Evolutionary conservation across 1,140 invertebrate species (phyloP), one percentile per base, ranked within the genome.

Genomic region (Mizuhopecten yessoensis): DNA sequence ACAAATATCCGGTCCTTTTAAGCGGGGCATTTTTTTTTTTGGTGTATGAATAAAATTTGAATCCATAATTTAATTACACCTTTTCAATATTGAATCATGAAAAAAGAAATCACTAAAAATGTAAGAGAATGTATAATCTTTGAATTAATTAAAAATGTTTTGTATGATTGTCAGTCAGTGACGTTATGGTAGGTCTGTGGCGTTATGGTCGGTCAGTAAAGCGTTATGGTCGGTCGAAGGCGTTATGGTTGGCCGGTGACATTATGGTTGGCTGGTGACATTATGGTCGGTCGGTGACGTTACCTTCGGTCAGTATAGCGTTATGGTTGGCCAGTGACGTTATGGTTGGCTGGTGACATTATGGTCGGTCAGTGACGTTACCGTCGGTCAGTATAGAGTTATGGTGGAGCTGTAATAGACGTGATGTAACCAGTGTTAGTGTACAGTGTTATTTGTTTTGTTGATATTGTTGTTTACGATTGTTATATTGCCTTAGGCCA

Each of bases 371-470:
- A n/a, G n/a, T n/a, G n/a, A n/a, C n/a, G n/a, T n/a, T n/a, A n/a
- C n/a, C n/a, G n/a, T n/a, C n/a, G n/a, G 36, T 13, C 13, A 13
- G 36, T 5, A 5, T 39, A 39, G 36, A 5, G 13, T 39, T 39
- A 39, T 39, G 36, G 36, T 39, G 5, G 36, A 39, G 36, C 29
- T 29, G 23, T 75, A n/a, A 75, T 75, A 75, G 29, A 75, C 29
- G 11, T 49, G 57, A 75, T 75, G n/a, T 75, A 0, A 75, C 15
- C 1, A 17, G 5, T 5, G 23, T 75, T 75, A 17, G 5, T 75
- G 57, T 29, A 75, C 57, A n/a, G 57, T 75, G 57, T 75, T 75
- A 75, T 29, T 75, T 75, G 57, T 75, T 75, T 29, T 75, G 57
- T 75, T 75, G 57, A 75, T 29, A 29, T 9, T 75, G 57, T 29